These are phyloP conservation scores for Oenanthe oenanthe DNA, from an alignment of 2,113 vertebrate genomes.

Conservation along the genomic window DNA sequence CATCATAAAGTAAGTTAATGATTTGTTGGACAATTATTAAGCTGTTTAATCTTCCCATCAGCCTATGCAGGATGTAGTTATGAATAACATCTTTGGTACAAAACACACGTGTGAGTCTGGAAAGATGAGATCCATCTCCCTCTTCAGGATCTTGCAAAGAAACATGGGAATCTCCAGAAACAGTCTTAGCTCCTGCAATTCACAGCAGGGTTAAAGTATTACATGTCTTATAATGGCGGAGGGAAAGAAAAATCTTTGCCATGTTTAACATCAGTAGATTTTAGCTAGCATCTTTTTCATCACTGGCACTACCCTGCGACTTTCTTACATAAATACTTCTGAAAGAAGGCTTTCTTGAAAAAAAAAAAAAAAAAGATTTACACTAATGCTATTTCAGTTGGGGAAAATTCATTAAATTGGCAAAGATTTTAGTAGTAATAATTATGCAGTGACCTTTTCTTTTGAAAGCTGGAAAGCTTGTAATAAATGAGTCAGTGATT, in stretches of 20 bases:
- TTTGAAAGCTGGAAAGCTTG: conserved; percentile 11
- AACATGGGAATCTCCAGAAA: not conserved
- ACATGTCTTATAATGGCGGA: not conserved
- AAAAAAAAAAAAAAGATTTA: not conserved
- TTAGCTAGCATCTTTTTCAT: not conserved
- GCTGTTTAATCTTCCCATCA: not conserved
- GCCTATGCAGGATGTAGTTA: conserved; percentile 24
- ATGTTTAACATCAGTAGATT: not conserved
- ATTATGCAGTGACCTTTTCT: conserved; percentile 25
- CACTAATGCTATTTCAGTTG: not conserved
- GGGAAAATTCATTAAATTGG: not conserved
- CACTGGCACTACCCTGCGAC: not conserved
- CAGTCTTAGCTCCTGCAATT: not conserved
- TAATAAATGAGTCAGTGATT: not conserved
- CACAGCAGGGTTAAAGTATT: not conserved
- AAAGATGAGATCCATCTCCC: not conserved
- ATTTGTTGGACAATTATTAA: conserved; percentile 46
- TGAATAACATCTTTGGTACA: not conserved
- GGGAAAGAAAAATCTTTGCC: not conserved
- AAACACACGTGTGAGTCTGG: not conserved
- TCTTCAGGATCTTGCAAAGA: not conserved
- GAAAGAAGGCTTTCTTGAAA: not conserved
- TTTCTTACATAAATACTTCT: not conserved
- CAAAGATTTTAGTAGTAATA: not conserved
- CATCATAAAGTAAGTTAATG: conserved; percentile 27